Conservation (phyloP, 2,888 invertebrate species). For the Eupsilia transversa region DNA sequence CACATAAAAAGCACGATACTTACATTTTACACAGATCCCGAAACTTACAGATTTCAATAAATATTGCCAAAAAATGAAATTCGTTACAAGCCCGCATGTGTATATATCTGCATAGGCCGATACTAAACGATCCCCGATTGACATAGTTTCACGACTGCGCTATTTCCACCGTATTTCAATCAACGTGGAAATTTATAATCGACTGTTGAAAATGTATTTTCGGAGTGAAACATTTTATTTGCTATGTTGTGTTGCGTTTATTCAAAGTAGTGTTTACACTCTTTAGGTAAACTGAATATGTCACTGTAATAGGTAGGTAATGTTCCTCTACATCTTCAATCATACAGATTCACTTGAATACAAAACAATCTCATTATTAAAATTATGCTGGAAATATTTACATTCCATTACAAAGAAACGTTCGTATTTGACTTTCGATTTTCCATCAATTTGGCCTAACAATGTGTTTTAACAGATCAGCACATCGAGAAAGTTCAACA, state of each 20-base stretch:
- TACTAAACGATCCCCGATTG: constrained; percentile 60
- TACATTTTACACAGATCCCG: not conserved
- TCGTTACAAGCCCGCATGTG: constrained; percentile 53
- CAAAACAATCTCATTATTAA: constrained; percentile 41
- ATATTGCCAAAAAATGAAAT: constrained; percentile 43
- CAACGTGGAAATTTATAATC: constrained; percentile 53
- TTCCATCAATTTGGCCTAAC: constrained; percentile 76
- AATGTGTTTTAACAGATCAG: constrained; percentile 68
- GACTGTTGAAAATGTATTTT: constrained; percentile 44
- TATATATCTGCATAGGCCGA: constrained; percentile 45
- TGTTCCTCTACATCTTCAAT: not conserved
- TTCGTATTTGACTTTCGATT: constrained; percentile 75
- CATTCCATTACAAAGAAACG: constrained; percentile 69
- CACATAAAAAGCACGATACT: not conserved
- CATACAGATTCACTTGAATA: constrained; percentile 10
- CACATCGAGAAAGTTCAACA: constrained; percentile 72
- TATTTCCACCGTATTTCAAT: constrained; percentile 57
- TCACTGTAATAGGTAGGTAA: not conserved
- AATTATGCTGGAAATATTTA: constrained; percentile 64
- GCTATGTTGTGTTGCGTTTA: constrained; percentile 6
- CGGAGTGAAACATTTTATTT: constrained; percentile 22
- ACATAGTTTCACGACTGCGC: constrained; percentile 56
- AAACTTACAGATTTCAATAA: constrained; percentile 8
- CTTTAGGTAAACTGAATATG: not conserved
- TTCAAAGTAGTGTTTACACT: not conserved